These are phyloP conservation scores for Pituophis catenifer DNA, from an alignment of 2,113 vertebrate species.

Conservation along the genomic window DNA sequence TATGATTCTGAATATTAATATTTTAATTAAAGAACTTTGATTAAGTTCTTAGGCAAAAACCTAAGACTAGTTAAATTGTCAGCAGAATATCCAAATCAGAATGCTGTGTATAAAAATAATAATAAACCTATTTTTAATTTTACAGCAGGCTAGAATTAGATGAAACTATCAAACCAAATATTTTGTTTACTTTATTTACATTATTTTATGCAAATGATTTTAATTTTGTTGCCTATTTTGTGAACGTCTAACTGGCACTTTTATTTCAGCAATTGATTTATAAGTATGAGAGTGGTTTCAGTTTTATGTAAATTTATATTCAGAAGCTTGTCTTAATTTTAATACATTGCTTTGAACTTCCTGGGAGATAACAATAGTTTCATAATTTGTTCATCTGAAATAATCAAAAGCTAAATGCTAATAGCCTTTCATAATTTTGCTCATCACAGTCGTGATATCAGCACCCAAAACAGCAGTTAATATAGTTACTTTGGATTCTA, in stretches of 20 bases:
- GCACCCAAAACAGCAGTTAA: conserved; percentile 35
- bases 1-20: neutral
- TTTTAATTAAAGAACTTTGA: conserved; percentile 25
- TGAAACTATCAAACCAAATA: neutral
- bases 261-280: conserved; percentile 20
- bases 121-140: neutral
- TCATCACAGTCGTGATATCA: conserved; percentile 51
- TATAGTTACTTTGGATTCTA: conserved; percentile 45
- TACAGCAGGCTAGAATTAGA: neutral
- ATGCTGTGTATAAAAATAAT: neutral
- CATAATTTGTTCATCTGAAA: conserved; percentile 52
- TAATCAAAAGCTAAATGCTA: conserved; percentile 57
- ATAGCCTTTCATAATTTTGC: conserved; percentile 59
- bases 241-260: conserved; percentile 5
- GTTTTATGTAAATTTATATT: conserved; percentile 11
- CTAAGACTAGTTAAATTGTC: neutral
- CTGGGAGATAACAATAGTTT: conserved; percentile 57
- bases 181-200: conserved; percentile 2
- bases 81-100: neutral
- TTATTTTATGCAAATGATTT: conserved; percentile 31
- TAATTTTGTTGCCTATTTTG: neutral
- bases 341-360: conserved; percentile 50
- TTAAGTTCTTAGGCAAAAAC: neutral
- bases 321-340: conserved; percentile 28
- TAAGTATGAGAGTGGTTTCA: conserved; percentile 5